Evolutionary conservation across 2,888 invertebrate species (phyloP).

Genomic region (Trissolcus japonicus): DNA sequence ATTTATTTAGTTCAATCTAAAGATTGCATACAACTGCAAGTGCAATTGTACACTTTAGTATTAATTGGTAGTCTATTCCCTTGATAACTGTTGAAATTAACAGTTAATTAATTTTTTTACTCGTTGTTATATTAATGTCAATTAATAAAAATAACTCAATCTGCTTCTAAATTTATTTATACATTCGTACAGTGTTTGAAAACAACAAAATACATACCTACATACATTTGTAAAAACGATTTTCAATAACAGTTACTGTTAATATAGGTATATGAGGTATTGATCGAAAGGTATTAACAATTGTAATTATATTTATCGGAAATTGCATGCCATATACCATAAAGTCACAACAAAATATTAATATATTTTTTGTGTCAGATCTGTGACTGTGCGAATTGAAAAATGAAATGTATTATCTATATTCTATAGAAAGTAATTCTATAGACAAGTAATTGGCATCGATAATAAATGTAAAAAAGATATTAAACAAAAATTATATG

Average conservation of each 20-base stretch:
- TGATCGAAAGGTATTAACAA: constrained; percentile 7
- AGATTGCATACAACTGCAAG: too few species aligned
- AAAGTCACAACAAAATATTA: constrained; percentile 15
- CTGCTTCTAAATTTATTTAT: not conserved
- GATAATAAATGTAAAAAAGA: constrained; percentile 33
- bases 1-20: too few species aligned
- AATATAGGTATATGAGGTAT: constrained; percentile 8
- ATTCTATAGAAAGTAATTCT: constrained; percentile 13
- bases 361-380: constrained; percentile 37
- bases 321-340: constrained; percentile 9
- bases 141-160: constrained; percentile 13
- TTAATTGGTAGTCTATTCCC: too few species aligned
- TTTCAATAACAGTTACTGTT: constrained; percentile 7
- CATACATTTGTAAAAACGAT: constrained; percentile 9
- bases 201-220: not conserved
- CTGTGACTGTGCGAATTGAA: constrained; percentile 16
- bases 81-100: too few species aligned
- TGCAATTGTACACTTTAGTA: too few species aligned
- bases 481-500: constrained; percentile 8
- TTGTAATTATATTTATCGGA: constrained; percentile 18
- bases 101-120: too few species aligned
- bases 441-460: constrained; percentile 17
- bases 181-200: not conserved
- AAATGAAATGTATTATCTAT: constrained; percentile 4
- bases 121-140: constrained; percentile 23